Base-by-base conservation (phyloP, 2,888 invertebrate genomes). In the Chrysolina oricalcia region DNA sequence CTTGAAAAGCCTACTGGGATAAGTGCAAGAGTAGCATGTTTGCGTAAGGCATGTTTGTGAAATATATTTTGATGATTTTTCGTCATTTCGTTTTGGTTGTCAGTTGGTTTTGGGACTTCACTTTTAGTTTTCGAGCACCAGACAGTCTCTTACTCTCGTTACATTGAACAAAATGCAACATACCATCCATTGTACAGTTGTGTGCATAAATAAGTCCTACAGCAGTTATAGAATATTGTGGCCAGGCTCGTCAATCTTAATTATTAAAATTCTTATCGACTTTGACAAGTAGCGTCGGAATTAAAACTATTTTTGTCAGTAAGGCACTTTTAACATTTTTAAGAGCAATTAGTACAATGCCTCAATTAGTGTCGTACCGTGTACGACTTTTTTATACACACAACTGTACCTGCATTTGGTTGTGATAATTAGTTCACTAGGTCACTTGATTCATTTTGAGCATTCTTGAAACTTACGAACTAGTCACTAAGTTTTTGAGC, bases 61-160 rank as follows among this genome's bases (percentile, higher is more conserved):
- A 15, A 41, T 13, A 15, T 23, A 19, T 40, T 35, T 8, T 10
- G 8, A 48, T 15, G 19, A 53, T 53, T 53, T 9, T 71, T 17
- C 17, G 41, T 46, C 13, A 15, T 23, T 35, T 41, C 56, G 13
- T 59, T 59, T 21, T 23, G n/a, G n/a, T n/a, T 19, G 19, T 53
- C 19, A 9, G 53, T 8, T 53, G 17, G 19, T 53, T 9, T 53
- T 27, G 27, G 27, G 27, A 27, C 27, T 72, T 72, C 3, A 72
- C 15, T 59, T 72, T 72, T 17, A 66, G 59, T 43, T 67, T 72
- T 62, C 67, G 72, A 15, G 72, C 72, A n/a, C 72, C 72, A 27
- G 72, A 72, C 13, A 72, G 35, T 59, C 17, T 70, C 21, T 62
- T 62, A 40, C 27, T 15, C 27, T 43, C 46, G 19, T 53, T 53